Evolutionary conservation across 2,113 vertebrate species (phyloP).

Genomic region (Panthera uncia): DNA sequence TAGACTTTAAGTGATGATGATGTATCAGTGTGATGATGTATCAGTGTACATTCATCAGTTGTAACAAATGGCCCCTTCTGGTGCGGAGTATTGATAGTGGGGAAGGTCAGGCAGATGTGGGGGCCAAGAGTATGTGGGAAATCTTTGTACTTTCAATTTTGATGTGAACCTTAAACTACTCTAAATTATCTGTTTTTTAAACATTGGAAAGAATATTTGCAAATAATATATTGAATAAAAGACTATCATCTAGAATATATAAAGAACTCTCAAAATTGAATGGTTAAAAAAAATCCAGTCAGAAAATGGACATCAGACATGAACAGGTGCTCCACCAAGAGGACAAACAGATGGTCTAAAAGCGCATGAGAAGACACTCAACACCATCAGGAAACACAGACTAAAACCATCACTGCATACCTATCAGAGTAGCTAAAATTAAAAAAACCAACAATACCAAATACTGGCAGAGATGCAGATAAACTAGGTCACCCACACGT

Average conservation of each 20-base stretch:
- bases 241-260: neutral
- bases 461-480: neutral
- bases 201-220: neutral
- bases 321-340: neutral
- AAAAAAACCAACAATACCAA: neutral
- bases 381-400: neutral
- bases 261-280: neutral
- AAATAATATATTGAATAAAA: neutral
- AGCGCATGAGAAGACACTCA: neutral
- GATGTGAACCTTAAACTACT: neutral
- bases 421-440: neutral
- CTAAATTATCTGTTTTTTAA: neutral
- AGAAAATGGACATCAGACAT: neutral
- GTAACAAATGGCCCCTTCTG: no score
- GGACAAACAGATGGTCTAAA: neutral
- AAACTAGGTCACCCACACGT: neutral
- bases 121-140: neutral
- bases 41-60: fast-evolving
- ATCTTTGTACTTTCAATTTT: neutral
- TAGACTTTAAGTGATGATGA: neutral
- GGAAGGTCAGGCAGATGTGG: neutral
- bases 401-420: neutral
- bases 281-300: neutral
- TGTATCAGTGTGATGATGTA: fast-evolving
- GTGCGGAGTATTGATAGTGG: no score